Conservation (phyloP, 1,140 invertebrate genomes). For the Zeugodacus cucurbitae region DNA sequence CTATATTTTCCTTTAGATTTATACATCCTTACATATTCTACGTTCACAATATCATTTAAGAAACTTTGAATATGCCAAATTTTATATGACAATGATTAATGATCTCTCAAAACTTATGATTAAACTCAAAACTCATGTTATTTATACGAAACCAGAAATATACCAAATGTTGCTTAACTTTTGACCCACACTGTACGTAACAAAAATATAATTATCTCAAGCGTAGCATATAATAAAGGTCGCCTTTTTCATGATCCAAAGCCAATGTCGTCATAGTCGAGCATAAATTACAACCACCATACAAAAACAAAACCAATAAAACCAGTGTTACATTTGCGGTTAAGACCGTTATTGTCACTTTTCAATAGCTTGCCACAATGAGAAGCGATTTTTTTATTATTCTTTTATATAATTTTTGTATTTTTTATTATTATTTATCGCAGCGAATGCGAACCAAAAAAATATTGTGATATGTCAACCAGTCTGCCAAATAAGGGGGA, state of each 20-base stretch:
- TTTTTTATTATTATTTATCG: background rate
- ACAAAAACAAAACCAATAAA: background rate
- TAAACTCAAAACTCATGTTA: too few relatives aligned
- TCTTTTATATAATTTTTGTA: too few relatives aligned
- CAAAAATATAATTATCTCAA: background rate
- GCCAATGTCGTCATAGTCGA: conserved; percentile 10
- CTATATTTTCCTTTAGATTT: too few relatives aligned
- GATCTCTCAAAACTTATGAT: too few relatives aligned
- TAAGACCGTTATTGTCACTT: background rate
- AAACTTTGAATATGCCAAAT: too few relatives aligned
- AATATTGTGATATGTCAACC: background rate
- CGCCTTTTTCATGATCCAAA: conserved; percentile 11
- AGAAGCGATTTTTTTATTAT: background rate
- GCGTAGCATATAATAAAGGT: background rate
- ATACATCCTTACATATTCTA: too few relatives aligned
- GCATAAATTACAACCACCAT: background rate
- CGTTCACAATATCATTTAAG: too few relatives aligned
- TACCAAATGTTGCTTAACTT: background rate
- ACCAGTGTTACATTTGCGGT: background rate
- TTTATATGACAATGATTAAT: too few relatives aligned
- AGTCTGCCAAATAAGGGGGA: background rate
- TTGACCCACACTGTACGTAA: background rate
- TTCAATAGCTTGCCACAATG: background rate
- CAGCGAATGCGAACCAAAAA: background rate
- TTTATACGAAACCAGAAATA: too few relatives aligned